Evolutionary conservation across 1,140 invertebrate species (phyloP).

Genomic region (Marisa cornuarietis): DNA sequence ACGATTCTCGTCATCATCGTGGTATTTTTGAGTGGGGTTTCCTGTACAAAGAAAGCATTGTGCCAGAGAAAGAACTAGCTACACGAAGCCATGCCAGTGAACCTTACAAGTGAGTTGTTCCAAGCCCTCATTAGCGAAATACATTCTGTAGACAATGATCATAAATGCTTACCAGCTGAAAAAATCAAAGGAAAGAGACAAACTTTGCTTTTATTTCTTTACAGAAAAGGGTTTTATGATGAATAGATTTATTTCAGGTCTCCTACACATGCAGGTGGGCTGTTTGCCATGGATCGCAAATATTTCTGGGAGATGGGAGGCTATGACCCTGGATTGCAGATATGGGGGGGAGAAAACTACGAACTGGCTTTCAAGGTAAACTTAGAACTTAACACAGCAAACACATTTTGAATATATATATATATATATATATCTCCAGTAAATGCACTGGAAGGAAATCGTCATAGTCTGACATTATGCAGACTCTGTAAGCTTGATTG

Average conservation of each 20-base stretch:
- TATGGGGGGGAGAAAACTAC: constrained; percentile 90
- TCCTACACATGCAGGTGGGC: constrained; percentile 89
- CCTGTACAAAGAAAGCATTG: constrained; percentile 97
- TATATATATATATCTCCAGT: too few relatives aligned
- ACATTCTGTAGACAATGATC: too few relatives aligned
- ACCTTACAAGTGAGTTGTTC: constrained; percentile 82
- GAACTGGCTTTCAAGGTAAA: constrained; percentile 92
- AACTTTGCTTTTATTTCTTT: not conserved
- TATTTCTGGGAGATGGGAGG: constrained; percentile 96
- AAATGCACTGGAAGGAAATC: too few relatives aligned
- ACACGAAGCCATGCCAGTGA: constrained; percentile 84
- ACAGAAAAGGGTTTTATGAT: not conserved
- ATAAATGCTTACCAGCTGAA: too few relatives aligned
- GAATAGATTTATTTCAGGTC: constrained; percentile 68
- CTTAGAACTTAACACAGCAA: not conserved
- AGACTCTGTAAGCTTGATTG: too few relatives aligned
- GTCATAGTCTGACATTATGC: constrained; percentile 4
- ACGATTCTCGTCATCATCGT: constrained; percentile 78
- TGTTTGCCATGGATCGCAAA: constrained; percentile 95
- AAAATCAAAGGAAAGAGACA: too few relatives aligned
- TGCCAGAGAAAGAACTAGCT: constrained; percentile 83
- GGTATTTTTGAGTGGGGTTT: constrained; percentile 99
- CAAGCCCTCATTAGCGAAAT: constrained; percentile 25
- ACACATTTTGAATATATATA: not conserved
- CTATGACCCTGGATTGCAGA: constrained; percentile 88